A percentile compares a stretch with the other conserved stretches of the same genome.
These are phyloP conservation scores for Clarias pachynema DNA, from an alignment of 2,797 vertebrate genomes.

Conservation along the genomic window DNA sequence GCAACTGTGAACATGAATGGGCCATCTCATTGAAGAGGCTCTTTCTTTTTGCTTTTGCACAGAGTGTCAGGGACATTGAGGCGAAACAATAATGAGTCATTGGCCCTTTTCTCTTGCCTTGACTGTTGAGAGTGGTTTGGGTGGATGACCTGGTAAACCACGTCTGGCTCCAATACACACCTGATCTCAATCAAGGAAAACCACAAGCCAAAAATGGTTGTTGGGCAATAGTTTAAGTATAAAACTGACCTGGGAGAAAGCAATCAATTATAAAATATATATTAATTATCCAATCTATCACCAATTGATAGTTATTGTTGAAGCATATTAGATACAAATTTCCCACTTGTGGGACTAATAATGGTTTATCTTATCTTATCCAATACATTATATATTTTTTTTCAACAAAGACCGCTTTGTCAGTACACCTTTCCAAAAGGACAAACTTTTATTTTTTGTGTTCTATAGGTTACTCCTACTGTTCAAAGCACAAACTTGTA, in stretches of 20 bases:
- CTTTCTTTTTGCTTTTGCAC: constrained; percentile 44
- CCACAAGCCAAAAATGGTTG: background rate
- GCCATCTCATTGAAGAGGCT: constrained; percentile 43
- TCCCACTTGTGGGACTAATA: too few species aligned
- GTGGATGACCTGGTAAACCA: constrained; percentile 59
- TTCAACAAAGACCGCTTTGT: background rate
- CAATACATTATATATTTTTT: background rate
- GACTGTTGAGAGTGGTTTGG: constrained; percentile 63
- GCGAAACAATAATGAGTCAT: constrained; percentile 51
- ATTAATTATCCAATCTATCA: too few species aligned
- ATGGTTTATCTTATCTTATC: too few species aligned
- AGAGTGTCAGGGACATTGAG: constrained; percentile 53
- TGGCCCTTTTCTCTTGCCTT: constrained; percentile 62
- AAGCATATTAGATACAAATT: background rate
- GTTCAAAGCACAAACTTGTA: background rate
- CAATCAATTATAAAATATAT: too few species aligned
- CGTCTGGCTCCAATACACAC: constrained; percentile 75
- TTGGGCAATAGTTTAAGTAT: background rate
- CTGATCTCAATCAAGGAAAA: constrained; percentile 4
- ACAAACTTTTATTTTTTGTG: background rate
- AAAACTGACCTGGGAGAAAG: background rate
- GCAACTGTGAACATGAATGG: constrained; percentile 27
- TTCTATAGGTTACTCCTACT: background rate
- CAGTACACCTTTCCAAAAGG: background rate
- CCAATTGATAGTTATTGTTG: background rate